Evolutionary conservation across 2,797 vertebrate species (phyloP).

Genomic region (Poeciliopsis paucimaculata): DNA sequence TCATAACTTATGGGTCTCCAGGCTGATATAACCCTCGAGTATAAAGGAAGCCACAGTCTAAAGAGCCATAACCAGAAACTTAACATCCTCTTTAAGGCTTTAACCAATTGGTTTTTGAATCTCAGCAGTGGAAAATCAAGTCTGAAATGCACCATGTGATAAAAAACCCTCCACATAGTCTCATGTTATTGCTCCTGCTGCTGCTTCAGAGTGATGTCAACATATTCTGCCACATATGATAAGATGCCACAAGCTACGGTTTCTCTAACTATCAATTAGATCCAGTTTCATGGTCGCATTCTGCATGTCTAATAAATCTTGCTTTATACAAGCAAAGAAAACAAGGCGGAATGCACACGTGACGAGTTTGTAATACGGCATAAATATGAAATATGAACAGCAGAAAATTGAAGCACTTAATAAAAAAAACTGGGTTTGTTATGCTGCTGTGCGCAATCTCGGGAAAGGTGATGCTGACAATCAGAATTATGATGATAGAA

Average conservation of each 20-base stretch:
- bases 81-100: slow-evolving; percentile 70
- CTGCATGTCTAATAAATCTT: slow-evolving; percentile 92
- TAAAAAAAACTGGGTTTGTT: slow-evolving; percentile 90
- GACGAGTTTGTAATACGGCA: slow-evolving; percentile 84
- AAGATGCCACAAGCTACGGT: slow-evolving; percentile 72
- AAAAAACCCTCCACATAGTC: slow-evolving; percentile 34
- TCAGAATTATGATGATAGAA: slow-evolving; percentile 92
- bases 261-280: slow-evolving; percentile 87
- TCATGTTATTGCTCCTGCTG: slow-evolving; percentile 44
- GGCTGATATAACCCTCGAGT: slow-evolving; percentile 78
- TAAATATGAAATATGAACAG: slow-evolving; percentile 93
- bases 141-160: slow-evolving; percentile 59
- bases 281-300: slow-evolving; percentile 83
- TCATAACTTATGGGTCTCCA: slow-evolving; percentile 85
- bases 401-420: slow-evolving; percentile 92
- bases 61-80: slow-evolving; percentile 77
- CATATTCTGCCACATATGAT: slow-evolving; percentile 41
- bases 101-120: slow-evolving; percentile 73
- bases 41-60: slow-evolving; percentile 72
- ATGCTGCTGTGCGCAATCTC: slow-evolving; percentile 80
- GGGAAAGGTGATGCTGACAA: slow-evolving; percentile 85
- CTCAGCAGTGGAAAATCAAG: slow-evolving; percentile 70
- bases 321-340: slow-evolving; percentile 84
- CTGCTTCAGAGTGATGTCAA: slow-evolving; percentile 41
- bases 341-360: slow-evolving; percentile 84